These are phyloP conservation scores for Tachystola acroxantha DNA, from an alignment of 2,888 invertebrate species.

Conservation along the genomic window DNA sequence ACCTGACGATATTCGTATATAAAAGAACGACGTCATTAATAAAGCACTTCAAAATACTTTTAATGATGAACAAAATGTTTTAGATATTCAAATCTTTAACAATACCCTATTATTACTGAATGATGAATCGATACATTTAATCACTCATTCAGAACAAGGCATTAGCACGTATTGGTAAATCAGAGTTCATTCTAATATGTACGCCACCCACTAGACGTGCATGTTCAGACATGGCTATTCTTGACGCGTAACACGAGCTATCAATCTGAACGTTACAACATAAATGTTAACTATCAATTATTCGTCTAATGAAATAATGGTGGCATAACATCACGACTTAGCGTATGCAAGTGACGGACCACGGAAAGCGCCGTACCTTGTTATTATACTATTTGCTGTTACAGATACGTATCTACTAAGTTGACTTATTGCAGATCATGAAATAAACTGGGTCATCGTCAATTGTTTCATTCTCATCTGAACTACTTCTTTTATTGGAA, in stretches of 20 bases:
- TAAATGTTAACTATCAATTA: conserved; percentile 63
- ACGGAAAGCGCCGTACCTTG: conserved; percentile 8
- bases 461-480: no score
- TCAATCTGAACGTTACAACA: conserved; percentile 58
- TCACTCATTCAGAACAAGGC: conserved; percentile 44
- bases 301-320: conserved; percentile 65
- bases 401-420: not conserved
- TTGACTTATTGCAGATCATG: no score
- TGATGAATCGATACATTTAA: conserved; percentile 54
- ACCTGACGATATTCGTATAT: no score
- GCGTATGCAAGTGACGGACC: conserved; percentile 23
- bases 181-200: conserved; percentile 29
- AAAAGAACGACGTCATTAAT: no score
- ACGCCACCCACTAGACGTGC: conserved; percentile 41
- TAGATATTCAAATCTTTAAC: conserved; percentile 19
- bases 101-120: conserved; percentile 48
- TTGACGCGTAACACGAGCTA: conserved; percentile 58
- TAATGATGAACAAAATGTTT: no score
- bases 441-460: no score
- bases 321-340: conserved; percentile 49
- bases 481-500: no score
- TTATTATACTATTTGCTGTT: conserved; percentile 1
- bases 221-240: conserved; percentile 20
- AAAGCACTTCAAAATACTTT: no score
- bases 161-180: conserved; percentile 36